Evolutionary conservation across 2,888 invertebrate species (phyloP).

Genomic region (Hypomecis punctinalis): DNA sequence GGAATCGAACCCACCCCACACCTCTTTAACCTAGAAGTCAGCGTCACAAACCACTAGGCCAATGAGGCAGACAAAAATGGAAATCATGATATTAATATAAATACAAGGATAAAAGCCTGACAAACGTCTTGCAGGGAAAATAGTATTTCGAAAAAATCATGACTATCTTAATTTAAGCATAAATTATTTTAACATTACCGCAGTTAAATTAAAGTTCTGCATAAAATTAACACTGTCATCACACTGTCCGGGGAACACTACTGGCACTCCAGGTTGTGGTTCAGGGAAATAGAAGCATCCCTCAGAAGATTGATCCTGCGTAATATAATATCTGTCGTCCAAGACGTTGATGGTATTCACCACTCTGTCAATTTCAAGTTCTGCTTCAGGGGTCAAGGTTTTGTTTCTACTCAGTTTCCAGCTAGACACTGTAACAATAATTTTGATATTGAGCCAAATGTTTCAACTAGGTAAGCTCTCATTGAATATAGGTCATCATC

Average conservation of each 20-base stretch:
- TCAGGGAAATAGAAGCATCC: constrained; percentile 71
- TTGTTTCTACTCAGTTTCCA: constrained; percentile 70
- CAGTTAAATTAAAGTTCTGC: constrained; percentile 53
- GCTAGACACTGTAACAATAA: constrained; percentile 57
- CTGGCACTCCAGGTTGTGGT: constrained; percentile 55
- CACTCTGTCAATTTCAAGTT: constrained; percentile 47
- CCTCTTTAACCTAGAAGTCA: no score
- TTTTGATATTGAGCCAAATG: no score
- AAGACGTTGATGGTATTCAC: constrained; percentile 54
- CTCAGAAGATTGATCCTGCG: constrained; percentile 54
- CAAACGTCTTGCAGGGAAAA: not conserved
- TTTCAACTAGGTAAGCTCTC: no score
- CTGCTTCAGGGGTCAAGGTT: constrained; percentile 43
- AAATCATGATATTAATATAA: no score
- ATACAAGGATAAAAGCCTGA: not conserved
- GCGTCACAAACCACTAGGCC: no score
- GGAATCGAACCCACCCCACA: no score
- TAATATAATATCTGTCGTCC: constrained; percentile 56
- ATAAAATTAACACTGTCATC: constrained; percentile 58
- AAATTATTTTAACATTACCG: constrained; percentile 42
- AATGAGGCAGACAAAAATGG: no score
- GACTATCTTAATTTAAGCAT: no score
- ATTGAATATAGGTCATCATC: no score
- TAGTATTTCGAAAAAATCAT: no score
- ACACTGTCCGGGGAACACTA: constrained; percentile 68